These are phyloP conservation scores for Therioaphis trifolii DNA, from an alignment of 2,888 invertebrate genomes.

Conservation along the genomic window DNA sequence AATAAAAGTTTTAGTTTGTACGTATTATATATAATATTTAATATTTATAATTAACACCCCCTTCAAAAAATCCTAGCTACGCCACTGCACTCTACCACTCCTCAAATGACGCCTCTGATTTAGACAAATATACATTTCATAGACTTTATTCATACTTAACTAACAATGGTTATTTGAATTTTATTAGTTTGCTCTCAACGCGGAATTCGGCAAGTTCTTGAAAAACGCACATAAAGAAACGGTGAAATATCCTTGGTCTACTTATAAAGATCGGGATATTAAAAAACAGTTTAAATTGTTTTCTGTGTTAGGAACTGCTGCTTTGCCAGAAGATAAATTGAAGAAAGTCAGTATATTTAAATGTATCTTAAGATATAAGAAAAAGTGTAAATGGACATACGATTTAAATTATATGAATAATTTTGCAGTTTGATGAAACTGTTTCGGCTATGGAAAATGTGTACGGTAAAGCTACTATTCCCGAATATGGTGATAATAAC, in stretches of 20 bases:
- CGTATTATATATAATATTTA: no score
- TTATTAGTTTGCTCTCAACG: slow-evolving; percentile 69
- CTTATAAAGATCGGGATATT: slow-evolving; percentile 77
- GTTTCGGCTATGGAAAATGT: slow-evolving; percentile 81
- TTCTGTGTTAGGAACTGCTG: slow-evolving; percentile 79
- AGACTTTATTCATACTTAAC: background rate
- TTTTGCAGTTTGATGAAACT: slow-evolving; percentile 71
- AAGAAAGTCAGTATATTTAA: slow-evolving; percentile 69
- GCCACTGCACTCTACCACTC: no score
- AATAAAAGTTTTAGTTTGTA: no score
- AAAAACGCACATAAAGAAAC: slow-evolving; percentile 78
- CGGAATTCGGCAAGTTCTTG: slow-evolving; percentile 71
- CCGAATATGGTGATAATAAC: slow-evolving; percentile 75
- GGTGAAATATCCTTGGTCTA: slow-evolving; percentile 79
- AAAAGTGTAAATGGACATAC: background rate
- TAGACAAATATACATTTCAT: no score
- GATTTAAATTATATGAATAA: slow-evolving; percentile 20
- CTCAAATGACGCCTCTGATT: no score
- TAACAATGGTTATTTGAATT: slow-evolving; percentile 67
- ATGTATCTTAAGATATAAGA: background rate
- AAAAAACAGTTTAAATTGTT: slow-evolving; percentile 81
- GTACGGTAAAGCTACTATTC: slow-evolving; percentile 82
- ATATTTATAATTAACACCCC: no score
- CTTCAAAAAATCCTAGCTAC: no score
- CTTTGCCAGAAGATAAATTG: slow-evolving; percentile 74